Base-by-base conservation (phyloP, 2,113 vertebrate species). In the Paradisaea rubra region DNA sequence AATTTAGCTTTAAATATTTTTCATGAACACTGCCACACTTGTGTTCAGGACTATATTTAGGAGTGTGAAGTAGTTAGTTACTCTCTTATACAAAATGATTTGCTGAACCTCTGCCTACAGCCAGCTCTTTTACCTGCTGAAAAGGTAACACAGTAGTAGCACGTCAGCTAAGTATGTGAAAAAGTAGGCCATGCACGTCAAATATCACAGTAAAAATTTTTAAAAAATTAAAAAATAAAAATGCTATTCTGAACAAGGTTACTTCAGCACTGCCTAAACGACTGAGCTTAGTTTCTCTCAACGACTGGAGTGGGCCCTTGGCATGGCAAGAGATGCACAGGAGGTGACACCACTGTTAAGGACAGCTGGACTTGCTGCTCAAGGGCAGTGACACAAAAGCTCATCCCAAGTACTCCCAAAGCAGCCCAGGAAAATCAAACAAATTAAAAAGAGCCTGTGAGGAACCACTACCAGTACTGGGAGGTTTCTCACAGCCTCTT, bases 251-350 rank as follows among this genome's bases (percentile, higher is more conserved):
- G 39, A 53, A 16, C 39, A 69, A 78, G 33, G 54, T 69, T 53
- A 57, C 15, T 47, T 84, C 57, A 87, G 65, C 31, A 33, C 24
- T 23, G 25, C 13, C 11, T 47, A 20, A 39, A 25, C 24, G 60
- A 52, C 21, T 56, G n/a, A n/a, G 39, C 8, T 86, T 23, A 10
- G 37, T 9, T 44, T 22, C 28, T n/a, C 22, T 19, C 35, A 13
- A 0, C 3, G 20, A 45, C 1, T 0, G 0, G 25, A 42, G 39
- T 13, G 35, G 19, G 15, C 27, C 33, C 10, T 18, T 31, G 0
- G 0, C 39, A 27, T 0, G 2, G 49, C 56, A 66, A 54, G 60
- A 31, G 37, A 37, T 37, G 31, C 8, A 49, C 10, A 44, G 59
- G 35, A 61, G 35, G 45, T 3, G 79, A 37, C 6, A 35, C 22